Evolutionary conservation across 2,888 invertebrate species (phyloP).

Genomic region (Caenorhabditis auriculariae): DNA sequence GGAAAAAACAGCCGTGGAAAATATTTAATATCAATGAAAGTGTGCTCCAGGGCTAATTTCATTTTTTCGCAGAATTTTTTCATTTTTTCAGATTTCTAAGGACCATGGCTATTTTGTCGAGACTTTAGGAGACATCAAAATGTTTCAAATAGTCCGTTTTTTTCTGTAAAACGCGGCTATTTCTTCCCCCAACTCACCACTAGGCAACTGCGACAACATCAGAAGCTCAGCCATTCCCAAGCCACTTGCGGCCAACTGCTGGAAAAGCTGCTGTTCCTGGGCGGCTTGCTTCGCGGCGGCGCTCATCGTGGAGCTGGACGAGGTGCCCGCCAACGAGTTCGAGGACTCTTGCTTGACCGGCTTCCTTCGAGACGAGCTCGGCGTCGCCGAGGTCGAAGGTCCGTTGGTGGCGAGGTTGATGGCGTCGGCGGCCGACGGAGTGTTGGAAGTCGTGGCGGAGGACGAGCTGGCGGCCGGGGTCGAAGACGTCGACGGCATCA

Average conservation of each 20-base stretch:
- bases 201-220: constrained; percentile 14
- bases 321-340: neutral
- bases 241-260: constrained; percentile 19
- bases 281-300: neutral
- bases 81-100: no score
- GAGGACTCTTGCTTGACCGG: neutral
- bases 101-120: no score
- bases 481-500: neutral
- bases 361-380: constrained; percentile 2
- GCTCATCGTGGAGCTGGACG: constrained; percentile 1
- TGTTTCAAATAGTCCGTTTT: no score
- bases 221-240: constrained; percentile 15
- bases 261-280: constrained; percentile 14
- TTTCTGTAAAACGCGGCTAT: no score
- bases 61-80: no score
- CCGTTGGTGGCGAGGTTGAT: constrained; percentile 38
- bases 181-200: no score
- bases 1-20: no score
- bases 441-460: constrained; percentile 3
- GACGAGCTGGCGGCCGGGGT: neutral
- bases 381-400: neutral
- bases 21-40: no score
- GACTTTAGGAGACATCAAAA: no score
- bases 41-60: no score
- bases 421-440: constrained; percentile 18